Conservation (phyloP, 2,113 vertebrate species). For the Pycnonotus jocosus region DNA sequence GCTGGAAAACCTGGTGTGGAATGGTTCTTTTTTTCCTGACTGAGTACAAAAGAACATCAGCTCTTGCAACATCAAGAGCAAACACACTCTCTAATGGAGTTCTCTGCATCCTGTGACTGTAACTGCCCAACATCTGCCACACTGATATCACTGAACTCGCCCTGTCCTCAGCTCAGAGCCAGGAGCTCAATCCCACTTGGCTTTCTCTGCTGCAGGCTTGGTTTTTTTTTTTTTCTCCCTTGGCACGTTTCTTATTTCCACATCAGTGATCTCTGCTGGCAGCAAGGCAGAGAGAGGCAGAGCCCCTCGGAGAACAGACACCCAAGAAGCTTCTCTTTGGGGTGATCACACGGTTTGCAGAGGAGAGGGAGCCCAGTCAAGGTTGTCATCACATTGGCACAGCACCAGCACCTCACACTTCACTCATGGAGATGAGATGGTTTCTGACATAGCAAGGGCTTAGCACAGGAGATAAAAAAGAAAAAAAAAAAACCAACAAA, state of each 20-base stretch:
- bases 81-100: background rate
- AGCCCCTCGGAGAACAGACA: background rate
- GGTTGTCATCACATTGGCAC: background rate
- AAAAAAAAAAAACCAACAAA: background rate
- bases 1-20: background rate
- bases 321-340: background rate
- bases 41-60: background rate
- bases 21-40: background rate
- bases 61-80: background rate
- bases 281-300: background rate
- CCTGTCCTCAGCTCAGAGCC: background rate
- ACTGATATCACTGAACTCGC: background rate
- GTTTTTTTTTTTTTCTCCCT: background rate
- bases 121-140: background rate
- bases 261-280: background rate
- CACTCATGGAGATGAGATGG: background rate
- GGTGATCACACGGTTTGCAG: background rate
- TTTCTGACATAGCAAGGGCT: background rate
- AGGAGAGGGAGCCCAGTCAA: background rate
- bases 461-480: background rate
- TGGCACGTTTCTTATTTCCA: background rate
- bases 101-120: background rate
- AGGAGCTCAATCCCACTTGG: background rate
- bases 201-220: background rate
- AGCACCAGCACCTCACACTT: background rate